Evolutionary conservation across 2,113 vertebrate genomes (phyloP).

Genomic region (Oplegnathus fasciatus): DNA sequence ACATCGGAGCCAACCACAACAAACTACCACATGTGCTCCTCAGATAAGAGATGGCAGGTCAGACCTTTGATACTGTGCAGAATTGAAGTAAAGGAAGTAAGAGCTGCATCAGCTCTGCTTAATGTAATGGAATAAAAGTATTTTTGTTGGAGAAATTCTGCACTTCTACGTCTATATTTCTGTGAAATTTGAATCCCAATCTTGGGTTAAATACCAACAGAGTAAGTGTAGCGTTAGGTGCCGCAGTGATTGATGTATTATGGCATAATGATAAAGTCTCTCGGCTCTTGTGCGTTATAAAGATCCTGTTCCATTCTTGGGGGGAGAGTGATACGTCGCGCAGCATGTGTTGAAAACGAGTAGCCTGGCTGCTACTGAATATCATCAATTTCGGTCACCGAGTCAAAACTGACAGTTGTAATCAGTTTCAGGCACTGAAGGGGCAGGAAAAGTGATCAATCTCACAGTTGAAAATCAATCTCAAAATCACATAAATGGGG

Average conservation of each 20-base stretch:
- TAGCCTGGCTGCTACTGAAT: constrained; percentile 29
- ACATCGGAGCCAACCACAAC: constrained; percentile 60
- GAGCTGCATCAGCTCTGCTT: background rate
- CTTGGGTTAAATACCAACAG: background rate
- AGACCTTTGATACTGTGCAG: constrained; percentile 10
- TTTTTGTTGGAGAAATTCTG: background rate
- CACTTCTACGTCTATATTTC: background rate
- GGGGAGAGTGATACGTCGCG: constrained; percentile 12
- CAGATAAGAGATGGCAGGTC: constrained; percentile 51
- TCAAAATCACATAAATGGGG: constrained; percentile 31
- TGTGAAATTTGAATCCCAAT: background rate
- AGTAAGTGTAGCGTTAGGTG: background rate
- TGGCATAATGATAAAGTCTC: background rate
- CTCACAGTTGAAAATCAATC: constrained; percentile 8
- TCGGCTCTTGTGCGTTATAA: background rate
- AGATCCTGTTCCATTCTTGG: background rate
- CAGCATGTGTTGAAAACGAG: constrained; percentile 4
- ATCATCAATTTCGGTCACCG: background rate
- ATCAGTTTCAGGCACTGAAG: constrained; percentile 11
- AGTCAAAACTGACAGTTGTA: constrained; percentile 28
- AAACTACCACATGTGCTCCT: constrained; percentile 35
- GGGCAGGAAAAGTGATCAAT: constrained; percentile 17
- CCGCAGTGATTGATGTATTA: constrained; percentile 12
- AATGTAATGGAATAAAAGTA: background rate
- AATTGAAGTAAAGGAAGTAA: background rate